Conservation (phyloP, 2,888 invertebrate genomes). For the Hoplodrina blanda region DNA sequence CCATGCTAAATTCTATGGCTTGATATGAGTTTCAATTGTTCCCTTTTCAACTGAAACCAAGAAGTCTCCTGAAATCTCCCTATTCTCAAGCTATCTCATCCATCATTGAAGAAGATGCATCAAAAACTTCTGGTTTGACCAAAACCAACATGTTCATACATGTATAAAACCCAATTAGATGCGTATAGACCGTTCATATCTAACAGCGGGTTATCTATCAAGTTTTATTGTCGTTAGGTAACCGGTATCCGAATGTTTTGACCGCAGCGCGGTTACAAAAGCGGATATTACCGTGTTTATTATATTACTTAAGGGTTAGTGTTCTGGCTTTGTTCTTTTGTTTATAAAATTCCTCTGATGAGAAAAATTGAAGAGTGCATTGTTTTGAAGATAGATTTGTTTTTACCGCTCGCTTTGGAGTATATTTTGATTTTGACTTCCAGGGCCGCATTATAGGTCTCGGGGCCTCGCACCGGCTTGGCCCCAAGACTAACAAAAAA, state of each 20-base stretch:
- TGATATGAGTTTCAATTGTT: too few species aligned
- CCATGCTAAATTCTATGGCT: too few species aligned
- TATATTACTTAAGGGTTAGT: conserved; percentile 59
- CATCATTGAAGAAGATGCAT: neutral
- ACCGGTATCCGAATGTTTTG: conserved; percentile 65
- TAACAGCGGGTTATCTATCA: conserved; percentile 59
- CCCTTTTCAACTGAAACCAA: too few species aligned
- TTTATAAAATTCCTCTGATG: neutral
- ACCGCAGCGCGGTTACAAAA: conserved; percentile 54
- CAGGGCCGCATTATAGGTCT: too few species aligned
- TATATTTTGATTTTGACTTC: too few species aligned
- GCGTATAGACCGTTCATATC: conserved; percentile 39
- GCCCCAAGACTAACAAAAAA: too few species aligned
- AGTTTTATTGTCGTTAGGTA: conserved; percentile 60
- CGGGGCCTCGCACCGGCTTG: too few species aligned
- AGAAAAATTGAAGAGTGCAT: neutral
- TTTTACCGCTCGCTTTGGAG: neutral
- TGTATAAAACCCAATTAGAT: conserved; percentile 43
- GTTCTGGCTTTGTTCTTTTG: conserved; percentile 1
- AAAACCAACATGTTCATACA: conserved; percentile 5
- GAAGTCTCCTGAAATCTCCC: neutral
- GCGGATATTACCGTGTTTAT: conserved; percentile 64
- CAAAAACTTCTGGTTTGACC: conserved; percentile 5
- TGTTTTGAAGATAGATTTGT: neutral
- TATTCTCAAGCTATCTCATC: neutral